phyloP scores from a whole-genome alignment of 2,888 invertebrate genomes.

The Temnothorax ravouxi region DNA sequence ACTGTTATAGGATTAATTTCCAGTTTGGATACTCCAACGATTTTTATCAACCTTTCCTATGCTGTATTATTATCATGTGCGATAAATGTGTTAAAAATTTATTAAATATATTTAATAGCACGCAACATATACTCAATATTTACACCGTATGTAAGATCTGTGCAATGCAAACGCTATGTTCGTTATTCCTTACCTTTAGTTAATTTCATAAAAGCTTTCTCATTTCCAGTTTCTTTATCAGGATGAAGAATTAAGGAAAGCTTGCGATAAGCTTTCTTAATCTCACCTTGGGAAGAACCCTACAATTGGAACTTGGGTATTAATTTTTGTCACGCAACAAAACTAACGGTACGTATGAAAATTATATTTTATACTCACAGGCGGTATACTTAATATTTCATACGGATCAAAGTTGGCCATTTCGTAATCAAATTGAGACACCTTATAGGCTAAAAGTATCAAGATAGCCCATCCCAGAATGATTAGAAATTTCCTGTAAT shows the following conservation, averaged over 20 bases:
- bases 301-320: slow-evolving; percentile 76
- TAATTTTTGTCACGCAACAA: slow-evolving; percentile 20
- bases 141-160: not conserved
- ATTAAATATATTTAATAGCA: slow-evolving; percentile 7
- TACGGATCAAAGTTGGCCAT: slow-evolving; percentile 99
- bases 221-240: slow-evolving; percentile 98
- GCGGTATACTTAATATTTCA: slow-evolving; percentile 96
- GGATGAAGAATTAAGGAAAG: slow-evolving; percentile 98
- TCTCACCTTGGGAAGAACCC: slow-evolving; percentile 95
- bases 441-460: slow-evolving; percentile 94
- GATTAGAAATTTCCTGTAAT: slow-evolving; percentile 91
- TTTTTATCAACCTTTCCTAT: not conserved
- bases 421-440: slow-evolving; percentile 98
- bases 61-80: not conserved
- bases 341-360: not conserved
- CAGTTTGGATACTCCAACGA: slow-evolving; percentile 11
- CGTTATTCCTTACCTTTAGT: slow-evolving; percentile 92
- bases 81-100: slow-evolving; percentile 30
- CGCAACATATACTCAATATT: not conserved
- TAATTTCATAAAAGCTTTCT: slow-evolving; percentile 98
- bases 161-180: not conserved
- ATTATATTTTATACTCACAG: slow-evolving; percentile 87
- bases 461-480: slow-evolving; percentile 94
- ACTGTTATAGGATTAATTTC: slow-evolving; percentile 43
- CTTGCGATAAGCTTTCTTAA: slow-evolving; percentile 98